phyloP scores from a whole-genome alignment of 2,113 vertebrate species.

The Nothobranchius furzeri region DNA sequence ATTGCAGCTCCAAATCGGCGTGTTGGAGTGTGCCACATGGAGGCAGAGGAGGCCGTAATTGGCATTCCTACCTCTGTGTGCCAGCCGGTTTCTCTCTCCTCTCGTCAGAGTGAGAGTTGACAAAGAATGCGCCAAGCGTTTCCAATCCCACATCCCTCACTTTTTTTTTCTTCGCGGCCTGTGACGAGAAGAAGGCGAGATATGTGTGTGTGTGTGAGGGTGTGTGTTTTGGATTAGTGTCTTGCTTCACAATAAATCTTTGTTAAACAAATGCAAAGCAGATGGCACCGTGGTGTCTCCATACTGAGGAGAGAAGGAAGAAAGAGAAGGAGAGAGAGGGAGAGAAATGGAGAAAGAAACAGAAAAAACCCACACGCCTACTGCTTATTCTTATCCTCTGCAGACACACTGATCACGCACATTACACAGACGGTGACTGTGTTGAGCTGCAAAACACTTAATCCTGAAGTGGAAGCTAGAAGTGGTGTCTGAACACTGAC shows the following conservation, averaged over 20 bases:
- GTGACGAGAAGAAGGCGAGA: conserved; percentile 79
- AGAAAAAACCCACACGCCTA: conserved; percentile 57
- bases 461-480: conserved; percentile 67
- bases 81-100: conserved; percentile 72
- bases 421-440: conserved; percentile 72
- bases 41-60: conserved; percentile 75
- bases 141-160: conserved; percentile 76
- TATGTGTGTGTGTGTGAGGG: conserved; percentile 51
- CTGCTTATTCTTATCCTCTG: conserved; percentile 74
- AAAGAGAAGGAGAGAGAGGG: conserved; percentile 60
- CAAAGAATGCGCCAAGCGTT: conserved; percentile 75
- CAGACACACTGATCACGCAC: conserved; percentile 72
- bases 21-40: conserved; percentile 70
- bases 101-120: conserved; percentile 75
- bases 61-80: conserved; percentile 76
- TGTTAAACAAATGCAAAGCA: conserved; percentile 85
- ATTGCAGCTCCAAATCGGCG: conserved; percentile 68
- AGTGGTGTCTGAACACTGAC: conserved; percentile 63
- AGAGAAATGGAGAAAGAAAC: conserved; percentile 34
- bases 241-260: conserved; percentile 83
- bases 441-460: conserved; percentile 68
- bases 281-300: conserved; percentile 80
- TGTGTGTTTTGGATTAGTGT: conserved; percentile 82
- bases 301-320: conserved; percentile 71
- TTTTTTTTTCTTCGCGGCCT: conserved; percentile 70